Percentiles rank a stretch among this genome's conserved stretches.
Conservation (phyloP, 2,888 invertebrate genomes). For the Panopea generosa region DNA sequence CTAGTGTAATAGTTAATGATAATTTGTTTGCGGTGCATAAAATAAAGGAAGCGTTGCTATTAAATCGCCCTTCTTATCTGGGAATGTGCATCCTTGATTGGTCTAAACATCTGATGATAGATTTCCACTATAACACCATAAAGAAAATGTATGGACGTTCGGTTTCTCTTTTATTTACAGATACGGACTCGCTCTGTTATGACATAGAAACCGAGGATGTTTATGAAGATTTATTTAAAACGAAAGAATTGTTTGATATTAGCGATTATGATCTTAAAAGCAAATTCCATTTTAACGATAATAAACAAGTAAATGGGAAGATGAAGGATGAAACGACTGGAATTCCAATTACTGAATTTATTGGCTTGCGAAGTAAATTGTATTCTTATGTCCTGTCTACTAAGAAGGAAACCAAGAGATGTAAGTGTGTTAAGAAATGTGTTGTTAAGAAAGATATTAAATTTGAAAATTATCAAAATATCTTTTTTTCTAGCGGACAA, state of each 20-base stretch:
- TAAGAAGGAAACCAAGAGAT: conserved; percentile 10
- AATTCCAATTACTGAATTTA: conserved; percentile 28
- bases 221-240: conserved; percentile 16
- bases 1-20: conserved; percentile 18
- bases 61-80: conserved; percentile 23
- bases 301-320: conserved; percentile 17
- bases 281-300: no score
- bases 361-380: conserved; percentile 19
- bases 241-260: conserved; percentile 21
- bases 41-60: neutral
- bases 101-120: conserved; percentile 84
- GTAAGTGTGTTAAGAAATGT: no score
- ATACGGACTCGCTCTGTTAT: conserved; percentile 23
- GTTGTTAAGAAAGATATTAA: no score
- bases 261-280: conserved; percentile 9
- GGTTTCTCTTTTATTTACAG: conserved; percentile 19
- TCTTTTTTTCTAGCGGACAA: no score
- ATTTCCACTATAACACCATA: conserved; percentile 78
- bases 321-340: conserved; percentile 24
- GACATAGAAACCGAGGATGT: conserved; percentile 15
- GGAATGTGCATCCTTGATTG: conserved; percentile 73
- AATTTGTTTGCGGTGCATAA: conserved; percentile 22
- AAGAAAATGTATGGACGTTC: conserved; percentile 9
- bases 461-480: no score
- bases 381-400: conserved; percentile 25